phyloP scores from a whole-genome alignment of 92 coral and sea anemone species.

The Epizoanthus ramosus region DNA sequence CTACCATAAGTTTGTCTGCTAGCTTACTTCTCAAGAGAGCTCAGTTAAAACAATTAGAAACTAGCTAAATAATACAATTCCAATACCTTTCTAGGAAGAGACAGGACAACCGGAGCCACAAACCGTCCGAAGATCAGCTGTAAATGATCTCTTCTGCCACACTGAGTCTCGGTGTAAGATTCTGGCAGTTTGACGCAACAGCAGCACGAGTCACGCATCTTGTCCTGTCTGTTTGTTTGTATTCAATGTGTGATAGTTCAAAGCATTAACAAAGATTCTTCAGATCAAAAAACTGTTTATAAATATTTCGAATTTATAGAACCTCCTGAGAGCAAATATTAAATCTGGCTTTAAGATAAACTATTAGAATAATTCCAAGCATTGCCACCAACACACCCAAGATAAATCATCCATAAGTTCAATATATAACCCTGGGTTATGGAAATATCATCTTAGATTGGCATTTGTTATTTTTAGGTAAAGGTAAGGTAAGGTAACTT shows the following conservation, averaged over 20 bases:
- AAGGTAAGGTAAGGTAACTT: too few species aligned
- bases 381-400: too few species aligned
- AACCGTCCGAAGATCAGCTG: conserved; percentile 74
- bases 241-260: background rate
- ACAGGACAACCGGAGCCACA: conserved; percentile 65
- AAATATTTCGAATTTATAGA: too few species aligned
- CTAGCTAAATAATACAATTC: background rate
- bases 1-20: too few species aligned
- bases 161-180: conserved; percentile 71
- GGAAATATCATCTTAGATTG: too few species aligned
- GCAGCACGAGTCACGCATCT: conserved; percentile 88
- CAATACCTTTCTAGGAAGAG: conserved; percentile 90
- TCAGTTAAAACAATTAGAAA: background rate
- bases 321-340: too few species aligned
- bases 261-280: background rate
- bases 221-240: conserved; percentile 56
- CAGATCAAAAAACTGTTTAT: background rate
- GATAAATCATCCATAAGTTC: too few species aligned
- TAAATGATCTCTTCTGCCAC: conserved; percentile 75
- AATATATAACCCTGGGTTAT: too few species aligned
- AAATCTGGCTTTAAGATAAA: too few species aligned
- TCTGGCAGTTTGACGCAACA: conserved; percentile 76
- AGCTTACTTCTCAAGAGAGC: too few species aligned
- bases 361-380: too few species aligned
- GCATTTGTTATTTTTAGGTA: too few species aligned